These are phyloP conservation scores for Echeneis naucrates DNA, from an alignment of 2,797 vertebrate genomes.

Conservation along the genomic window DNA sequence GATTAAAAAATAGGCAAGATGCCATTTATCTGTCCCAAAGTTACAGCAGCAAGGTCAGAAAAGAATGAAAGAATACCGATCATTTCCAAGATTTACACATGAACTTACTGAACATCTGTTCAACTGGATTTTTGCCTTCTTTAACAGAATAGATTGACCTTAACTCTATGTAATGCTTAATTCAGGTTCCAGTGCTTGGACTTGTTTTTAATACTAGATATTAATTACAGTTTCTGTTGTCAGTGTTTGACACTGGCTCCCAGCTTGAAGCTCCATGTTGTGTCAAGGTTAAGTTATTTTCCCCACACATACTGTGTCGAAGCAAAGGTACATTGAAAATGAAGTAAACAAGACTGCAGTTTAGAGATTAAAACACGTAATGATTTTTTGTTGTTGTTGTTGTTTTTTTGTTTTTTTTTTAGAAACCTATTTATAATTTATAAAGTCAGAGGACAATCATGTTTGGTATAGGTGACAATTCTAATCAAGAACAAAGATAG, in stretches of 20 bases:
- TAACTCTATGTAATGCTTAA: not conserved
- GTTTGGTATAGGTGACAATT: too few relatives aligned
- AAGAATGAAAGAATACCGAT: not conserved
- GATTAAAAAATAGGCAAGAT: not conserved
- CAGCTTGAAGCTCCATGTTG: not conserved
- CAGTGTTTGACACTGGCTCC: not conserved
- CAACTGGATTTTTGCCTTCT: not conserved
- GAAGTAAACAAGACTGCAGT: not conserved
- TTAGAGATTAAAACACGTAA: too few relatives aligned
- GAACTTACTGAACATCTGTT: not conserved
- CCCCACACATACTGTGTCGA: not conserved
- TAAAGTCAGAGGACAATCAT: too few relatives aligned
- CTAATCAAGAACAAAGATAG: too few relatives aligned
- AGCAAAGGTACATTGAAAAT: not conserved
- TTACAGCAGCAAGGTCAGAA: constrained; percentile 4
- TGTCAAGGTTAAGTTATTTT: not conserved
- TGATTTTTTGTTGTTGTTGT: too few relatives aligned
- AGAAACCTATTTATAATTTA: too few relatives aligned
- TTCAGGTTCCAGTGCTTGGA: not conserved
- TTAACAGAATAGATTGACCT: not conserved
- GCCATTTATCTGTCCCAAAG: constrained; percentile 8
- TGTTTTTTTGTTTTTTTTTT: too few relatives aligned
- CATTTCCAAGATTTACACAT: constrained; percentile 4
- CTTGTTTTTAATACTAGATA: constrained; percentile 8
- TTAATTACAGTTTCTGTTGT: not conserved